Base-by-base conservation (phyloP, 2,113 vertebrate genomes). In the Neotoma lepida region DNA sequence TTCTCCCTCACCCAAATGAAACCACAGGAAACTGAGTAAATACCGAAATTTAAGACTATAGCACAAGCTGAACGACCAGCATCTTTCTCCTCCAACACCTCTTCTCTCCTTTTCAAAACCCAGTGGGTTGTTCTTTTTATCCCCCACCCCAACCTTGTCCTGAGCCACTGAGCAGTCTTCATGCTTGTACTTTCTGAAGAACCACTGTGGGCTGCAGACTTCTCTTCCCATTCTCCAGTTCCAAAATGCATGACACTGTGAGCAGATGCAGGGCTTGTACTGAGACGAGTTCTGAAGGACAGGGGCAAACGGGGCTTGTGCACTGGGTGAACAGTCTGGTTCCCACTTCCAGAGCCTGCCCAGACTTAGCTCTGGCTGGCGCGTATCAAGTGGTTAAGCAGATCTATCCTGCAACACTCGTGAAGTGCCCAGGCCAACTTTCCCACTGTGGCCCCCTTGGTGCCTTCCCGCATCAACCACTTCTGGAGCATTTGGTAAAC, bases 391-490 rank as follows among this genome's bases (percentile, higher is more conserved):
- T 0, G 4, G 56, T 64, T 90, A 51, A 98, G 97, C 81, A 99
- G 98, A 41, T 99, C 98, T 41, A 95, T 94, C 94, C 99, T 98
- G 22, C 96, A 93, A 86, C 96, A 97, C 66, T 95, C 95, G 3
- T 98, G 94, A 18, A 99, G 98, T 0, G 99, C 99, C 17, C 1
- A 94, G 76, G 98, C 99, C 26, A 99, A 98, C 95, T 99, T 99
- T 26, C 99, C 99, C 56, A 99, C 96, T 0, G 99, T 99, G 74
- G 99, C 98, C 1, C 99, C 98, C 66, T 98, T 98, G 18, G 93
- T 98, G 77, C 99, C 99, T 94, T 99, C 98, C 96, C 98, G 98
- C 99, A 99, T 99, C 94, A 86, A 97, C 99, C 99, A 99, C 66
- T 96, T 98, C 22, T 98, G 98, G 91, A 99, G 98, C 99, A 99